Evolutionary conservation across 2,888 invertebrate species (phyloP).

Genomic region (Tubiluchus corallicola): DNA sequence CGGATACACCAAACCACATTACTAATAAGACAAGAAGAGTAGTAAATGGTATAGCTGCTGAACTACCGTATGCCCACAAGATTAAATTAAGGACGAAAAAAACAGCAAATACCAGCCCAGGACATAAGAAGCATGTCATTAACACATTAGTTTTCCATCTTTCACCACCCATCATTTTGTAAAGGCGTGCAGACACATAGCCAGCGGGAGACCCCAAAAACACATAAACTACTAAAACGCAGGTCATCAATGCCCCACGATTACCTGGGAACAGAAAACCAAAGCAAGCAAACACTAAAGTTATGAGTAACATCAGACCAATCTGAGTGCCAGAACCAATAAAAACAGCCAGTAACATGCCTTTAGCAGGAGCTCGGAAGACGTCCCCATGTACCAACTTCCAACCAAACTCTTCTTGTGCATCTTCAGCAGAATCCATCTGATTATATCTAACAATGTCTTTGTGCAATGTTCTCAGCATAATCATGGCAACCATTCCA

Average conservation of each 20-base stretch:
- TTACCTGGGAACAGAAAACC: conserved; percentile 97
- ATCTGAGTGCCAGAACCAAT: conserved; percentile 94
- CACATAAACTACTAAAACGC: conserved; percentile 81
- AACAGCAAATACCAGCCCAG: conserved; percentile 84
- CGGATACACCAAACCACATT: conserved; percentile 95
- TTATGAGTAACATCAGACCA: conserved; percentile 84
- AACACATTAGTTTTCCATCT: conserved; percentile 97
- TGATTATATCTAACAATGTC: conserved; percentile 98
- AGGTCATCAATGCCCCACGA: conserved; percentile 95
- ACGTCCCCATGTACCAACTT: conserved; percentile 45
- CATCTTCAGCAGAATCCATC: conserved; percentile 41
- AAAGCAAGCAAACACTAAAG: conserved; percentile 87
- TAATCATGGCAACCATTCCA: conserved; percentile 99
- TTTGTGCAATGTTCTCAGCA: conserved; percentile 84
- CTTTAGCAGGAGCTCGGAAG: conserved; percentile 52
- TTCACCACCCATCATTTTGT: conserved; percentile 85
- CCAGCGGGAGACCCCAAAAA: conserved; percentile 90
- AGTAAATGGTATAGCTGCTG: conserved; percentile 90
- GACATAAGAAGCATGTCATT: conserved; percentile 84
- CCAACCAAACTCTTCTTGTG: conserved; percentile 65
- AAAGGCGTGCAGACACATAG: conserved; percentile 85
- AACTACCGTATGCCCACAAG: conserved; percentile 85
- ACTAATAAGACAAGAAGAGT: conserved; percentile 81
- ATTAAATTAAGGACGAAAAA: conserved; percentile 95
- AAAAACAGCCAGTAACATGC: conserved; percentile 85